Percentiles rank a stretch among this genome's conserved stretches.
Evolutionary conservation across 1,140 invertebrate genomes (phyloP).

Genomic region (Thaumetopoea pityocampa): DNA sequence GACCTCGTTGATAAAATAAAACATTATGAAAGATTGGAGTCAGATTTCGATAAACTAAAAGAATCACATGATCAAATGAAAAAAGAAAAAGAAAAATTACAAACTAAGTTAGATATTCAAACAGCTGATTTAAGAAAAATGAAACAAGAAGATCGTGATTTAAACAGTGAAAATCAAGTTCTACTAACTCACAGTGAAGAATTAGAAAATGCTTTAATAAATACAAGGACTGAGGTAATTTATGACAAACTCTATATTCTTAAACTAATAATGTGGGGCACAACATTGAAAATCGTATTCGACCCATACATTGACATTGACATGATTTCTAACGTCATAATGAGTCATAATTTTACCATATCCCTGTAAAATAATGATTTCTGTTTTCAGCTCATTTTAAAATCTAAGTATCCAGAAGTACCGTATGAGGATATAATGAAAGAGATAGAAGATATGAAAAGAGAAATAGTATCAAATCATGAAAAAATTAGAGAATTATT

Average conservation of each 20-base stretch:
- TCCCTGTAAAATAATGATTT: not conserved
- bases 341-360: not conserved
- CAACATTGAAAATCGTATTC: too few species aligned
- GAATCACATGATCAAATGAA: constrained; percentile 23
- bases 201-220: constrained; percentile 42
- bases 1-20: constrained; percentile 36
- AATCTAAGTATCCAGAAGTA: constrained; percentile 15
- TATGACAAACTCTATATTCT: too few species aligned
- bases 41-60: constrained; percentile 34
- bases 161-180: constrained; percentile 33
- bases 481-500: constrained; percentile 41
- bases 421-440: constrained; percentile 29
- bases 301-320: too few species aligned
- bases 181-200: constrained; percentile 38
- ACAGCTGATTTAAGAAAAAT: constrained; percentile 29
- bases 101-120: constrained; percentile 32
- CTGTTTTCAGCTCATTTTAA: constrained; percentile 29
- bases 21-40: constrained; percentile 35
- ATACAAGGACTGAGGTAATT: constrained; percentile 37
- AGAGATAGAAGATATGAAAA: constrained; percentile 49
- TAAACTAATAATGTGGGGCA: too few species aligned
- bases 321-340: not conserved
- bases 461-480: constrained; percentile 38
- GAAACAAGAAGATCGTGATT: constrained; percentile 34
- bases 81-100: constrained; percentile 41